A percentile compares a stretch with the other conserved stretches of the same genome.
phyloP scores from a whole-genome alignment of 2,113 vertebrate species.

The Pandion haliaetus region DNA sequence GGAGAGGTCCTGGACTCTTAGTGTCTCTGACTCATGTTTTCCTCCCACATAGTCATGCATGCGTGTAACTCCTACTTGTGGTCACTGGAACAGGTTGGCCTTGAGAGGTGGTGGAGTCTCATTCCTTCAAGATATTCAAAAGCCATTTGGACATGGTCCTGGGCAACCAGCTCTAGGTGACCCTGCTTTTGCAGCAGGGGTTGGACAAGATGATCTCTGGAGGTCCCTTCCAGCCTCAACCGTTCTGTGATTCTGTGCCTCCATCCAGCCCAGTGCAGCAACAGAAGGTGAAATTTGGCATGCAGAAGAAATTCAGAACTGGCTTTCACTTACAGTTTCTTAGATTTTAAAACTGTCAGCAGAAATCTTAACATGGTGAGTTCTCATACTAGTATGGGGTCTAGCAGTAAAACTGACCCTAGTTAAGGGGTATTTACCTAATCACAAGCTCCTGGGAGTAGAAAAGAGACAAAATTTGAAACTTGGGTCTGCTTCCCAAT shows the following conservation, averaged over 20 bases:
- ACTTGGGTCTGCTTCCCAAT: not conserved
- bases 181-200: not conserved
- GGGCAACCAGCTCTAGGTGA: not conserved
- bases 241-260: not conserved
- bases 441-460: not conserved
- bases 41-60: not conserved
- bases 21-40: not conserved
- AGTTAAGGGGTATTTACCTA: not conserved
- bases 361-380: not conserved
- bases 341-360: not conserved
- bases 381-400: not conserved
- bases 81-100: not conserved
- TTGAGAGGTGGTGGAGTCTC: not conserved
- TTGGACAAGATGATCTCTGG: not conserved
- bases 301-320: not conserved
- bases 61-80: not conserved
- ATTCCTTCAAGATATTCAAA: not conserved
- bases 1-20: not conserved
- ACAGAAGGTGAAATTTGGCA: not conserved
- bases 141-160: not conserved
- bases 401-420: not conserved
- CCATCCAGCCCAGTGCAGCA: not conserved
- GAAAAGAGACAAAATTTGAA: not conserved
- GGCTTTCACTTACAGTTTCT: not conserved
- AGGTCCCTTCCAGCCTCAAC: not conserved